Conservation (phyloP, 37 sponge, comb jelly and placozoan genomes). For the Dysidea cf. avara region DNA sequence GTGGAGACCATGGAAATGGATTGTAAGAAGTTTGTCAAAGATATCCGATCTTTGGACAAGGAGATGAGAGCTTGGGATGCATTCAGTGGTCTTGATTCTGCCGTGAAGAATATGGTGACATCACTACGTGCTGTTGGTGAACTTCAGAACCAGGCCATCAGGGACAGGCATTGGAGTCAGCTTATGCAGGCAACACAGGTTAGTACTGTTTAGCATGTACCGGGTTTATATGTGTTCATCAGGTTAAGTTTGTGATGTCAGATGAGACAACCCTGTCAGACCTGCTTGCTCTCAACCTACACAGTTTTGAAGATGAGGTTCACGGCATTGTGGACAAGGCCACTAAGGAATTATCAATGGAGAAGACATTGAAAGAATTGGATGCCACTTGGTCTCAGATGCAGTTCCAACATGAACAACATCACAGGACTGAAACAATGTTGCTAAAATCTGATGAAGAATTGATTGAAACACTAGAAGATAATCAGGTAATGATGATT, state of each 20-base stretch:
- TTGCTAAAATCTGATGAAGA: conserved; percentile 88
- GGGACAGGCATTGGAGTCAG: conserved; percentile 99
- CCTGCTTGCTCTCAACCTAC: conserved; percentile 93
- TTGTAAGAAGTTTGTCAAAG: conserved; percentile 97
- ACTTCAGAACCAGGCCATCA: conserved; percentile 96
- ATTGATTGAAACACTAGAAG: conserved; percentile 97
- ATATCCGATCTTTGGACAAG: conserved; percentile 94
- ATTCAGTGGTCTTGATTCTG: conserved; percentile 88
- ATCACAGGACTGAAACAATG: conserved; percentile 74
- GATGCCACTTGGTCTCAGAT: conserved; percentile 94
- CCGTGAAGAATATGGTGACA: conserved; percentile 99
- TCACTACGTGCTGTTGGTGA: conserved; percentile 95
- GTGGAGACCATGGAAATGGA: conserved; percentile 97
- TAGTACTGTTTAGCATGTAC: not conserved
- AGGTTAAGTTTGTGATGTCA: conserved; percentile 98
- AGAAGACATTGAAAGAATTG: conserved; percentile 95
- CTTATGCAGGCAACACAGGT: conserved; percentile 98
- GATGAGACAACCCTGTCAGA: conserved; percentile 92
- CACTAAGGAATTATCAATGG: conserved; percentile 98
- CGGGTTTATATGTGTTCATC: not conserved
- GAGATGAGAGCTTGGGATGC: conserved; percentile 99
- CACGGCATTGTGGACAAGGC: conserved; percentile 97
- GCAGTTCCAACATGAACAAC: conserved; percentile 95
- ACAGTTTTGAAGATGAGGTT: conserved; percentile 98
- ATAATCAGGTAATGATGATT: conserved; percentile 77